Evolutionary conservation across 2,113 vertebrate genomes (phyloP).

Genomic region (Cyphomyrus plagiostoma): DNA sequence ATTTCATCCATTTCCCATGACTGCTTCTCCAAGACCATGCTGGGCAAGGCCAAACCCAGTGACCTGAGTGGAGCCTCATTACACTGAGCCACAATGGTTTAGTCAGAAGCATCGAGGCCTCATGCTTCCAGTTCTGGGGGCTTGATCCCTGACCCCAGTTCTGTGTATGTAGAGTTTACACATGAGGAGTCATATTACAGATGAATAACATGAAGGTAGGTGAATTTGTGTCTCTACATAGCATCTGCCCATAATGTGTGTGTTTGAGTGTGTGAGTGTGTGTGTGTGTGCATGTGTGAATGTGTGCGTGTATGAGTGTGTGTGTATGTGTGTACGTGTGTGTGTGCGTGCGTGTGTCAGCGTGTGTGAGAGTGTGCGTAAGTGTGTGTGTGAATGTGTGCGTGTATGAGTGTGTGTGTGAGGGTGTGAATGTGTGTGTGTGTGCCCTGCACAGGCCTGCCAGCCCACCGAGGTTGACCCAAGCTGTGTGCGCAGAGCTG

Average conservation of each 20-base stretch:
- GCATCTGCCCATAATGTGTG: neutral
- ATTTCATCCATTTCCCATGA: neutral
- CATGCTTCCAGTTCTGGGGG: neutral
- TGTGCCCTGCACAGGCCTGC: neutral
- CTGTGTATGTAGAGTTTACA: neutral
- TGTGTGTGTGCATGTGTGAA: no score
- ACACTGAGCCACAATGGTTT: neutral
- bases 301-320: neutral
- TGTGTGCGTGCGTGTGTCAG: no score
- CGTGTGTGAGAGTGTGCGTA: no score
- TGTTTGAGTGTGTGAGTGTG: no score
- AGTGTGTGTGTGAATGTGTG: no score
- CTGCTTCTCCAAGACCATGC: neutral
- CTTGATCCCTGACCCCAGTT: neutral
- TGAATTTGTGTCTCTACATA: neutral
- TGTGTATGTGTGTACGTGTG: neutral
- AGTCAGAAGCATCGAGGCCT: neutral
- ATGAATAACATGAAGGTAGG: neutral
- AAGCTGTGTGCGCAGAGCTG: neutral
- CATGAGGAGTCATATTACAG: neutral
- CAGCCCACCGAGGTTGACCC: neutral
- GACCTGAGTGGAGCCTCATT: neutral
- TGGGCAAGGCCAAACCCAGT: neutral
- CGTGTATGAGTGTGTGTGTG: no score
- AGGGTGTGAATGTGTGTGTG: neutral